Base-by-base conservation (phyloP, 2,888 invertebrate genomes). In the Atrina japonica region DNA sequence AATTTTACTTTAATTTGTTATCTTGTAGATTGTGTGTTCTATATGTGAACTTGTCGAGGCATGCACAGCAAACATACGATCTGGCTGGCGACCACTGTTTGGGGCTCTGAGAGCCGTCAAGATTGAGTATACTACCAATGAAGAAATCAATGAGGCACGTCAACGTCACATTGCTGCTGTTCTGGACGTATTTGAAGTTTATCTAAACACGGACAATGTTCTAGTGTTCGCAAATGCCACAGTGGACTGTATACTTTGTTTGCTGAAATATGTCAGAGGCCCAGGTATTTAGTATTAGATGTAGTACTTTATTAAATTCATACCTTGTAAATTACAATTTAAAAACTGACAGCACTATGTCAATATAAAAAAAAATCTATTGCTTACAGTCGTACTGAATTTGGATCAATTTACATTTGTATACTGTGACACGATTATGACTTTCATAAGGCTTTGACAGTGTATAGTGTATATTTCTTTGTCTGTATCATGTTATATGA, bases 1-100 rank as follows among this genome's bases (percentile, higher is more conserved):
- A n/a, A n/a, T n/a, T n/a, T n/a, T n/a, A n/a, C n/a, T n/a, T n/a
- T 25, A n/a, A 27, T 1, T 47, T 47, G 25, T 69, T 64, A 41
- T 61, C 50, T 60, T 66, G 21, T 91, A 96, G 95, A 97, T 99
- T 83, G 96, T 98, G 52, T 96, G 96, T 65, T 97, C 97, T 82
- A 94, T 98, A 56, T 97, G 97, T 90, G 97, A 97, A 91, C 96
- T 98, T 84, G 98, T 99, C 0, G 97, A 98, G 91, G 96, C 96
- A 0, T 97, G 96, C 89, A 93, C 96, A 82, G 95, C 95, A 72
- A 97, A 98, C 92, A 97, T 98, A 49, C 94, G 96, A 79, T 97
- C 97, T 0, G 98, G 98, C 0, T 99, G 98, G 98, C 93, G 98
- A 64, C 97, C 98, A 0, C 91, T 99, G 1, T 99, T 99, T 88